phyloP scores from a whole-genome alignment of 2,113 vertebrate species.

The Vireo altiloquus region DNA sequence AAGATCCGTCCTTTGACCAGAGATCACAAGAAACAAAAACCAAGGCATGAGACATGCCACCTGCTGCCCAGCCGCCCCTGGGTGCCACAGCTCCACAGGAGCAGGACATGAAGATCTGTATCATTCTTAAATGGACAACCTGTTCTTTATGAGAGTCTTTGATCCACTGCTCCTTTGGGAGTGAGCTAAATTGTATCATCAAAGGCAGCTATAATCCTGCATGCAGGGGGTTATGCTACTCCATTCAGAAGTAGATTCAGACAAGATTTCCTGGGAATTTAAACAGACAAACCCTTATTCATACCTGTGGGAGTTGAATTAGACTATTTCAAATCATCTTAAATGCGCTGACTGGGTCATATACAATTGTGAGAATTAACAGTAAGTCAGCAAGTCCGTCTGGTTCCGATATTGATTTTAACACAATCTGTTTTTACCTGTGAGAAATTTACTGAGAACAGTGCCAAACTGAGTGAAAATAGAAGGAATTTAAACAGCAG shows the following conservation, averaged over 20 bases:
- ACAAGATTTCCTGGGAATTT: not conserved
- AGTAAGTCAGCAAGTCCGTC: too few relatives aligned
- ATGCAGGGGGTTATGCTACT: not conserved
- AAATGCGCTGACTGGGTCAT: not conserved
- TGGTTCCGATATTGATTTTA: too few relatives aligned
- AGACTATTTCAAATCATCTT: not conserved
- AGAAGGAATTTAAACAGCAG: too few relatives aligned
- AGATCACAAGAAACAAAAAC: not conserved
- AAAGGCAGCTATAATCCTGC: slow-evolving; percentile 2
- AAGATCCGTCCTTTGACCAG: not conserved
- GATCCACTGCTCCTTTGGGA: not conserved
- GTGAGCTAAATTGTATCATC: not conserved
- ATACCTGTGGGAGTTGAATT: not conserved
- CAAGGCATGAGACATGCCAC: not conserved
- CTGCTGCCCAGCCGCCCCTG: not conserved
- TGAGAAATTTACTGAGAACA: too few relatives aligned
- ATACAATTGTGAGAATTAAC: not conserved
- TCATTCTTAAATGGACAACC: not conserved
- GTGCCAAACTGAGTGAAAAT: too few relatives aligned
- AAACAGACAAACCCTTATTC: not conserved
- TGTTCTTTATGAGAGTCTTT: not conserved
- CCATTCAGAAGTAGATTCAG: not conserved
- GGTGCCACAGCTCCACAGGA: not conserved
- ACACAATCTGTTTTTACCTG: too few relatives aligned
- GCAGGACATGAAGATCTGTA: not conserved